These are phyloP conservation scores for Anarsia innoxiella DNA, from an alignment of 2,888 invertebrate genomes.

Conservation along the genomic window DNA sequence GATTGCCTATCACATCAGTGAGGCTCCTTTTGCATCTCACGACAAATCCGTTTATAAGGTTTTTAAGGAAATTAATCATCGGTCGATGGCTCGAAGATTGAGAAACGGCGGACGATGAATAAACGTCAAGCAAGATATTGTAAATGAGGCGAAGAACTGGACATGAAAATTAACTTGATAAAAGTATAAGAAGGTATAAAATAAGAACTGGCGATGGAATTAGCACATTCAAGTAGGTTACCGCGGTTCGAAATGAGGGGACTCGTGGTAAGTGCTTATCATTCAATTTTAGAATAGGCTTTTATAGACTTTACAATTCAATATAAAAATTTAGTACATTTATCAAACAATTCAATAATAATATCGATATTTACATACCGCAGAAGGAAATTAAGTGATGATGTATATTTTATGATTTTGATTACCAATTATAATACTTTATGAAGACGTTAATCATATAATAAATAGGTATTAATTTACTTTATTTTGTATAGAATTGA, in stretches of 20 bases:
- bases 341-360: no score
- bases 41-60: not conserved
- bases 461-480: not conserved
- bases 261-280: slow-evolving; percentile 59
- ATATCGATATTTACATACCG: not conserved
- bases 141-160: slow-evolving; percentile 55
- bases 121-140: slow-evolving; percentile 50
- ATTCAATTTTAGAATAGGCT: no score
- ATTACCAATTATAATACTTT: slow-evolving; percentile 14
- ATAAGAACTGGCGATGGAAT: slow-evolving; percentile 51
- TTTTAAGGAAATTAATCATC: slow-evolving; percentile 18
- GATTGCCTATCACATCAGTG: not conserved
- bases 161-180: slow-evolving; percentile 44
- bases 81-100: slow-evolving; percentile 35
- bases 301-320: not conserved
- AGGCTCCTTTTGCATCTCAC: not conserved
- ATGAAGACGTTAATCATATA: slow-evolving; percentile 7
- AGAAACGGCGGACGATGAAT: slow-evolving; percentile 51
- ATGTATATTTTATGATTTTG: slow-evolving; percentile 13
- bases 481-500: no score
- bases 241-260: slow-evolving; percentile 55
- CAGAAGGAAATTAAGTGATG: slow-evolving; percentile 14
- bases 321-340: no score
- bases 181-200: slow-evolving; percentile 67
- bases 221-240: slow-evolving; percentile 54